Conservation (phyloP, 2,113 vertebrate genomes). For the Pelecanoides urinatrix region DNA sequence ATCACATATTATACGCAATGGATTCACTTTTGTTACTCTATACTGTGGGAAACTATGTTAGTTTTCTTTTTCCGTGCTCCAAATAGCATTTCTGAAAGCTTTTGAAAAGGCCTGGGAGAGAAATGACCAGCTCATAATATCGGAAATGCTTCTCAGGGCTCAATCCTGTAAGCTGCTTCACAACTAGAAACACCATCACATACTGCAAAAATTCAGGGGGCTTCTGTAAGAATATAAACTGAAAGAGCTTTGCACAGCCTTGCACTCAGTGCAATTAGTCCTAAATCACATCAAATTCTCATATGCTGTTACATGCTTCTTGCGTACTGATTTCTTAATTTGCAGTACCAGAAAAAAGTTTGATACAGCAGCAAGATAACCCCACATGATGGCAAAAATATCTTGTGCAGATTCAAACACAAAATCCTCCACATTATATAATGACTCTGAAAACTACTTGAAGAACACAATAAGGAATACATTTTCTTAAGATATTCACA, state of each 20-base stretch:
- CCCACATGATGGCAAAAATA: neutral
- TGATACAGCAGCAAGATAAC: neutral
- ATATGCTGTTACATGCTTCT: neutral
- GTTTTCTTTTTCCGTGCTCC: neutral
- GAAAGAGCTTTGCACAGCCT: neutral
- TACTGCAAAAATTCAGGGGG: neutral
- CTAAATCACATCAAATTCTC: neutral
- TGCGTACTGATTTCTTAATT: neutral
- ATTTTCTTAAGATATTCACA: neutral
- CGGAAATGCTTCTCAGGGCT: conserved; percentile 12
- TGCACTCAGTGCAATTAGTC: neutral
- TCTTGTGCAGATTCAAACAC: neutral
- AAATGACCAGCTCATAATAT: neutral
- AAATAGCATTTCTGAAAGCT: neutral
- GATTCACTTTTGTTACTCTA: neutral
- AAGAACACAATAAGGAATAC: neutral
- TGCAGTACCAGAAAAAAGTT: neutral
- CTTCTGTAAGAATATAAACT: neutral
- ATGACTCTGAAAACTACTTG: neutral
- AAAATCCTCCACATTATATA: neutral
- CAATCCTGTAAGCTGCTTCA: neutral
- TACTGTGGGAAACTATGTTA: neutral
- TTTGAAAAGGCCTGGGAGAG: neutral
- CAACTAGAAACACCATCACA: neutral
- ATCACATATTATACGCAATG: neutral